phyloP scores from a whole-genome alignment of 1,140 invertebrate species.

The Diorhabda elongata region DNA sequence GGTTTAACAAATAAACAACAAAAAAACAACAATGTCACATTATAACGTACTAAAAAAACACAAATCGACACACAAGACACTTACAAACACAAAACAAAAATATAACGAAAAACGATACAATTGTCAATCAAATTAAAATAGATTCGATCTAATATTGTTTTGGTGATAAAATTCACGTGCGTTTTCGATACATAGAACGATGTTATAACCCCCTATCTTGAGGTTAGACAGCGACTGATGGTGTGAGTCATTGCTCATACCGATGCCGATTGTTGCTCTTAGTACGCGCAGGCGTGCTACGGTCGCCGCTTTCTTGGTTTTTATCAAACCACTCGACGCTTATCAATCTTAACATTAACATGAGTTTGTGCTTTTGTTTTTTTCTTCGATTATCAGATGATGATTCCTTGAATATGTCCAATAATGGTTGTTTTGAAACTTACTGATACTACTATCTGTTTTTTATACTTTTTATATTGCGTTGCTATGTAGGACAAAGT shows the following conservation, averaged over 20 bases:
- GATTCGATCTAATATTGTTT: neutral
- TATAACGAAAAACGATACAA: constrained; percentile 21
- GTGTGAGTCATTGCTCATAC: constrained; percentile 26
- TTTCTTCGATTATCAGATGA: constrained; percentile 5
- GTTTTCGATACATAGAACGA: constrained; percentile 18
- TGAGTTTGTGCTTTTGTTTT: constrained; percentile 28
- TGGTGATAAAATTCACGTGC: constrained; percentile 31
- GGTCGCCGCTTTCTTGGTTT: constrained; percentile 29
- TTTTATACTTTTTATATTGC: too few relatives aligned
- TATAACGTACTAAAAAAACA: constrained; percentile 28
- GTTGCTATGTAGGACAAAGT: too few relatives aligned
- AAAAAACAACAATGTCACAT: constrained; percentile 35
- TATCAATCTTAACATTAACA: constrained; percentile 33
- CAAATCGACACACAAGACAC: constrained; percentile 29
- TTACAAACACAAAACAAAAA: constrained; percentile 25
- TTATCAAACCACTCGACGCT: constrained; percentile 26
- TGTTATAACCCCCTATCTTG: constrained; percentile 19
- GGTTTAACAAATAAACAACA: constrained; percentile 16
- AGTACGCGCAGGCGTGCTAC: constrained; percentile 35
- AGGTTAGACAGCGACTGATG: constrained; percentile 24
- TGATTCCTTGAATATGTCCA: neutral
- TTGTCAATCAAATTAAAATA: constrained; percentile 9
- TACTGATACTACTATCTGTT: neutral
- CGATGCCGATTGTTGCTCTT: constrained; percentile 31
- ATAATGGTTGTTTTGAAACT: constrained; percentile 5